phyloP scores from a whole-genome alignment of 2,888 invertebrate genomes.

The Dorcus parallelipipedus region DNA sequence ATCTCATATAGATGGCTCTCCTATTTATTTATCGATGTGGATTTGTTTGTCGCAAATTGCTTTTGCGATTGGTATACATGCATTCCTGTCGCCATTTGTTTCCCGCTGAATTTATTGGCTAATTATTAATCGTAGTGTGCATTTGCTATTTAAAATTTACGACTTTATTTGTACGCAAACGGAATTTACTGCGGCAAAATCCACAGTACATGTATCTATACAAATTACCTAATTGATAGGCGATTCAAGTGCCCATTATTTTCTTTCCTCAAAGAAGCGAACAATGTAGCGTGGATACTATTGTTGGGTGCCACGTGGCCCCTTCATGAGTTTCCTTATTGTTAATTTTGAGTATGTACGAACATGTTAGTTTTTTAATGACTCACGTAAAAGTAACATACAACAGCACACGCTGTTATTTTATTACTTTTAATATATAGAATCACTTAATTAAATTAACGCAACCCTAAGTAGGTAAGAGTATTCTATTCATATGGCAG shows the following conservation, averaged over 20 bases:
- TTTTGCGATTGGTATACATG: constrained; percentile 48
- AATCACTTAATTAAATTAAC: too few species aligned
- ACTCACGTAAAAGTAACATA: background rate
- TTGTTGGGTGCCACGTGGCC: constrained; percentile 7
- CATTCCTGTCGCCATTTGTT: constrained; percentile 50
- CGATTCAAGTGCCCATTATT: constrained; percentile 18
- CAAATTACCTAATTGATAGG: constrained; percentile 21
- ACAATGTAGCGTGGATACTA: constrained; percentile 4
- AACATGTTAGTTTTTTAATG: background rate
- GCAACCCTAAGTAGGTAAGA: too few species aligned
- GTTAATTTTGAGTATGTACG: background rate
- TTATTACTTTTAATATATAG: too few species aligned
- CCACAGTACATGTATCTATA: constrained; percentile 8
- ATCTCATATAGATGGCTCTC: constrained; percentile 29
- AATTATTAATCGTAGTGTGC: constrained; percentile 46
- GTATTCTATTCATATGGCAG: too few species aligned
- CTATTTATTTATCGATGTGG: constrained; percentile 35
- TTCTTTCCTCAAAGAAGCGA: constrained; percentile 5
- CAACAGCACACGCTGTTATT: too few species aligned
- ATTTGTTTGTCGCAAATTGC: constrained; percentile 49
- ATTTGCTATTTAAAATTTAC: constrained; percentile 43
- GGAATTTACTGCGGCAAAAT: constrained; percentile 1
- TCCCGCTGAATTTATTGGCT: constrained; percentile 46
- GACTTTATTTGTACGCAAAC: constrained; percentile 25
- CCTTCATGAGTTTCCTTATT: constrained; percentile 2